A percentile compares a stretch with the other conserved stretches of the same genome.
Evolutionary conservation across 2,888 invertebrate genomes (phyloP).

Genomic region (Diarsia brunnea): DNA sequence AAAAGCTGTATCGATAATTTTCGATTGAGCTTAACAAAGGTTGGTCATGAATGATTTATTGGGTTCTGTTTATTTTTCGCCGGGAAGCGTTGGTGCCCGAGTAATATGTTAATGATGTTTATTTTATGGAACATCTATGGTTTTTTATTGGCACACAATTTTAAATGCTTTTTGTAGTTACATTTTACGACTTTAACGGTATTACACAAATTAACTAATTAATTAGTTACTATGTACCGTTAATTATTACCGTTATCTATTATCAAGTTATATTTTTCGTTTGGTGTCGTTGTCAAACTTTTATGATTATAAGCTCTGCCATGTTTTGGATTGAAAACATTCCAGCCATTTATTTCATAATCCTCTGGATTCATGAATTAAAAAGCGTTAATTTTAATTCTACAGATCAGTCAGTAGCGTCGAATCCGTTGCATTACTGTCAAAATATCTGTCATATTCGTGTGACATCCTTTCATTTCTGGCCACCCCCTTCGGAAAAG

Average conservation of each 20-base stretch:
- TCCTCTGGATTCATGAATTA: conserved; percentile 59
- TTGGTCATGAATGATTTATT: conserved; percentile 85
- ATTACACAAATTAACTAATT: background rate
- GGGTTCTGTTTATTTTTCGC: conserved; percentile 82
- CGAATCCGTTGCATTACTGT: conserved; percentile 89
- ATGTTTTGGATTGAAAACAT: conserved; percentile 17
- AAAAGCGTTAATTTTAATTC: conserved; percentile 76
- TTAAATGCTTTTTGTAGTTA: background rate
- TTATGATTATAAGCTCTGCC: background rate
- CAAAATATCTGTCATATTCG: conserved; percentile 90
- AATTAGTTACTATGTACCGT: background rate
- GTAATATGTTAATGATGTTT: conserved; percentile 81
- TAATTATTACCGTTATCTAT: too few relatives aligned
- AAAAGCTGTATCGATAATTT: conserved; percentile 75
- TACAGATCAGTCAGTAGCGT: conserved; percentile 71
- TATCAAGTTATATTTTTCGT: background rate
- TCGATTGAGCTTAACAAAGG: conserved; percentile 78
- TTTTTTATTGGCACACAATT: conserved; percentile 1
- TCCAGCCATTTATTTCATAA: conserved; percentile 12
- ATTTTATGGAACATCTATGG: conserved; percentile 68
- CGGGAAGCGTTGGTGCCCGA: conserved; percentile 83
- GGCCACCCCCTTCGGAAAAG: conserved; percentile 87
- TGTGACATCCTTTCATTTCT: conserved; percentile 88
- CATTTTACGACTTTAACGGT: background rate
- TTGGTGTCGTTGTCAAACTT: background rate